Conservation (phyloP, 2,797 vertebrate species). For the Helarctos malayanus region DNA sequence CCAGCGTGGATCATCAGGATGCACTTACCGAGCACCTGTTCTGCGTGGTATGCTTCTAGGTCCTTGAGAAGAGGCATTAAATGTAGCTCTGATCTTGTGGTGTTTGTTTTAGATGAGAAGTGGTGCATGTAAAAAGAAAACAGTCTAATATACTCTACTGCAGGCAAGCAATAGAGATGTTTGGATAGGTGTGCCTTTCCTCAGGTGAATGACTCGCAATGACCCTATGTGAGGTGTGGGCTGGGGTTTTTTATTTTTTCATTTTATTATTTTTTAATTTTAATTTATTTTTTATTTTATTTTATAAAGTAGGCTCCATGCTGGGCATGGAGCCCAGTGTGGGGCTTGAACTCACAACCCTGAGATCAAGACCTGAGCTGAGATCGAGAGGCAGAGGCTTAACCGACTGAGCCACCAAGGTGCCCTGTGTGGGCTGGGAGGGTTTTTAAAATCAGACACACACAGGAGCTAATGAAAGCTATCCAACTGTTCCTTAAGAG, state of each 20-base stretch:
- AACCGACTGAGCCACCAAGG: neutral
- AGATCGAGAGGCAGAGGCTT: neutral
- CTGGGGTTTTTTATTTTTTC: neutral
- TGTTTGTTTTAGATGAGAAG: conserved; percentile 17
- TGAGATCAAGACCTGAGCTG: neutral
- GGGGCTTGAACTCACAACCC: neutral
- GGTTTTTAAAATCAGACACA: neutral
- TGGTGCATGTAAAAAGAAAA: neutral
- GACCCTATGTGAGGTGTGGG: neutral
- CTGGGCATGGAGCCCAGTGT: accelerated
- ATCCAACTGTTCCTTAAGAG: neutral
- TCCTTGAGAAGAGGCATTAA: conserved; percentile 22
- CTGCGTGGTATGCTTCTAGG: neutral
- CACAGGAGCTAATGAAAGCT: neutral
- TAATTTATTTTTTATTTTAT: too few relatives aligned
- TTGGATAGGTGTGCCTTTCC: neutral
- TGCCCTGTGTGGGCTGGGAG: neutral
- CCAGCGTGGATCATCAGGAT: neutral
- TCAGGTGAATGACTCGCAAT: neutral
- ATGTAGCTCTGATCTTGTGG: neutral
- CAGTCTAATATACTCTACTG: neutral
- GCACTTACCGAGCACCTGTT: neutral
- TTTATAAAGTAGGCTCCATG: neutral
- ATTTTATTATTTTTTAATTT: neutral
- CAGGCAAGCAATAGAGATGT: neutral